Percentiles rank a stretch among this genome's conserved stretches.
Conservation (phyloP, 1,140 invertebrate species). For the Wasmannia auropunctata region DNA sequence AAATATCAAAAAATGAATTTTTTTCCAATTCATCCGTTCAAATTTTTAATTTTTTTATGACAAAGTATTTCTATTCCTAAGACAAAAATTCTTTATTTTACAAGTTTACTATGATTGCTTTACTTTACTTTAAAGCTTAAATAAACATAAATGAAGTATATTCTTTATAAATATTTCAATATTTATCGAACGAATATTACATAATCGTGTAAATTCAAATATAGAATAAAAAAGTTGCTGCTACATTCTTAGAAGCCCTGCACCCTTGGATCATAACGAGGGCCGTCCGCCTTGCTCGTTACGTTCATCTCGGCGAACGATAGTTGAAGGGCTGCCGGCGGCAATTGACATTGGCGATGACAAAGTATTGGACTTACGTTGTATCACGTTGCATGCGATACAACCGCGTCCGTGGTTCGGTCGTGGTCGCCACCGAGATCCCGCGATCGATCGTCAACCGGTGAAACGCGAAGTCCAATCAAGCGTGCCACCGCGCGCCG, state of each 20-base stretch:
- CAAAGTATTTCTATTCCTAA: not conserved
- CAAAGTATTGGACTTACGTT: not conserved
- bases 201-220: not conserved
- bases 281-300: constrained; percentile 15
- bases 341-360: constrained; percentile 42
- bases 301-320: constrained; percentile 14
- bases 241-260: not conserved
- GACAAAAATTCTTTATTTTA: not conserved
- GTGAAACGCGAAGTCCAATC: constrained; percentile 44
- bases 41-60: not conserved
- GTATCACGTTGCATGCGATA: constrained; percentile 3
- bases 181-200: not conserved
- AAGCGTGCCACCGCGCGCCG: constrained; percentile 39
- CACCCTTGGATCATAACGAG: constrained; percentile 20
- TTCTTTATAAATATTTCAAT: not conserved
- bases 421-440: not conserved
- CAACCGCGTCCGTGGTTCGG: not conserved
- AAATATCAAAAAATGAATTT: not conserved
- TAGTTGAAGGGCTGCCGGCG: constrained; percentile 23
- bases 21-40: not conserved
- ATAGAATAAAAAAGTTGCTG: not conserved
- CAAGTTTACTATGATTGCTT: too few species aligned
- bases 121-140: too few species aligned
- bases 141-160: not conserved
- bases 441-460: constrained; percentile 29